Evolutionary conservation across 1,140 invertebrate species (phyloP), one percentile per base, ranked within the genome.

Genomic region (Zaprionus tsacasi): DNA sequence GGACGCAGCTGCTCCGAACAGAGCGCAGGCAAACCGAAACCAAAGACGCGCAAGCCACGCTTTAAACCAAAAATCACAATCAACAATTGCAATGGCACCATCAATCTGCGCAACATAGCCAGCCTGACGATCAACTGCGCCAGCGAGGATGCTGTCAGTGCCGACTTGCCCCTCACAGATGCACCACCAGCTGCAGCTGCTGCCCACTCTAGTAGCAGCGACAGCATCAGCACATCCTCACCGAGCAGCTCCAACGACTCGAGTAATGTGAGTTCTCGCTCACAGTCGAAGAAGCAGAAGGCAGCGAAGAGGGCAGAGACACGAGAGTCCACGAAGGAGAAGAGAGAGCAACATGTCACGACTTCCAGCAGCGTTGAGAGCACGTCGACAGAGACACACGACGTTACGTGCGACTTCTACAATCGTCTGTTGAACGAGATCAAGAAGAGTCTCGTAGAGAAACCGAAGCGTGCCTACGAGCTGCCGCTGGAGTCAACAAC

Each of bases 61-160:
- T 90, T 91, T 52, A 91, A 92, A 70, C 86, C 83, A 82, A 92
- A 92, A 57, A 91, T 92, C n/a, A 92, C 91, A 12, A 92, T 92
- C 13, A 92, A 92, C 57, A 92, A 92, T 50, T 92, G 92, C 74
- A 92, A 91, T 66, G 92, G 92, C n/a, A 92, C 81, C 10, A 91
- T 92, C 3, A 92, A 92, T 65, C 63, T 92, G 15, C 81, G 90
- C n/a, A 92, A 92, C 59, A 92, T 92, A 2, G 85, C 91, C 52
- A 92, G 85, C 48, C 33, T 92, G 21, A 92, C 92, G 10, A 92
- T 92, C 33, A 92, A 92, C 48, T 92, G 91, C 70, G 78, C 87
- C 65, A 91, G 56, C 43, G 91, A 92, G n/a, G 91, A 91, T 17
- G 77, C 81, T 2, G 78, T 92, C 2, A 91, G 75, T 27, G 91